Percentiles rank a stretch among this genome's conserved stretches.
Conservation (phyloP, 2,113 vertebrate genomes). For the Isurus oxyrinchus region DNA sequence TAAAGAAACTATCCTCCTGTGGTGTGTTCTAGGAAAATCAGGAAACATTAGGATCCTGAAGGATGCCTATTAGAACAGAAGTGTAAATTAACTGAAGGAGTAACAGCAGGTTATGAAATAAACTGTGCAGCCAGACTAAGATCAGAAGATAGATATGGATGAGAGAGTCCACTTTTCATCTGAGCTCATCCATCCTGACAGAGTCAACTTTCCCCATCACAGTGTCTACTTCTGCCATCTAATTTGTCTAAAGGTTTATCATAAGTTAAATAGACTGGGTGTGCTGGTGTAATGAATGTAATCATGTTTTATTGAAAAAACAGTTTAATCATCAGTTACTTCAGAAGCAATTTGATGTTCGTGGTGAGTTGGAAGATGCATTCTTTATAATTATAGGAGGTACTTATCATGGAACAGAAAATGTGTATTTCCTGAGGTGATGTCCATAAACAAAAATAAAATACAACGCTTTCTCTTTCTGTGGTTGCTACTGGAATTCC, state of each 20-base stretch:
- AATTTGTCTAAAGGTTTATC: background rate
- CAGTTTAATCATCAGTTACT: background rate
- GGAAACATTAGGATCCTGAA: background rate
- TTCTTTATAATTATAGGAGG: background rate
- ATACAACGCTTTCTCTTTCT: background rate
- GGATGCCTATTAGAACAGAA: too few species aligned
- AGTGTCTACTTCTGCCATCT: too few species aligned
- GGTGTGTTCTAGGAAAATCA: background rate
- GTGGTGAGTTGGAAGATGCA: background rate
- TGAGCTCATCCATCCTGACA: background rate
- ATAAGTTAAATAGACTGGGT: background rate
- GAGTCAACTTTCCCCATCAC: background rate
- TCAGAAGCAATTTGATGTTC: background rate
- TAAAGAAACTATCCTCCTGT: background rate
- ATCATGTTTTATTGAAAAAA: background rate
- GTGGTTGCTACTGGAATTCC: background rate
- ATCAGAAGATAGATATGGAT: background rate
- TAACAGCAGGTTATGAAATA: background rate
- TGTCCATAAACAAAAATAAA: background rate
- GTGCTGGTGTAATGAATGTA: background rate
- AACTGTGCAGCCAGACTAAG: background rate
- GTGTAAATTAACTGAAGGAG: background rate
- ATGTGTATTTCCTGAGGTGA: background rate
- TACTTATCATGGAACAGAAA: background rate
- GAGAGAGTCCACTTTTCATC: background rate